Conservation (phyloP, 2,113 vertebrate species). For the Passer montanus region DNA sequence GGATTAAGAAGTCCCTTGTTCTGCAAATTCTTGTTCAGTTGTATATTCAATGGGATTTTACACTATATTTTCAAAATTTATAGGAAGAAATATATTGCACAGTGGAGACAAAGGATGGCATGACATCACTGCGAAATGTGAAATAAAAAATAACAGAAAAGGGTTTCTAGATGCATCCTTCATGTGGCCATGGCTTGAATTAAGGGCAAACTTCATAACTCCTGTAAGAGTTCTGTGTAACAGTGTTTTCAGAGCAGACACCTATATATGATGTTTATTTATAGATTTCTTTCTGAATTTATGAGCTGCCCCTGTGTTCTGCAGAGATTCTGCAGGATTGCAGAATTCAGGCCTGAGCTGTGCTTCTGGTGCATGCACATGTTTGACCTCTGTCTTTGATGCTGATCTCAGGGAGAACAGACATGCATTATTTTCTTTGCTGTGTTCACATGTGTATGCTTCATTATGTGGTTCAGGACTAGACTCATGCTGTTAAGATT, state of each 20-base stretch:
- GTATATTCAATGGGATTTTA: not conserved
- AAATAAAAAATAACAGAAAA: not conserved
- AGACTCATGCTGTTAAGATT: not conserved
- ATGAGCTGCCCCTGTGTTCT: not conserved
- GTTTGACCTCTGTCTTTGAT: not conserved
- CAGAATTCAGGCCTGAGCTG: not conserved
- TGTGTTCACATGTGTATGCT: not conserved
- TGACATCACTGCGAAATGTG: not conserved
- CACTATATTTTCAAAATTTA: not conserved
- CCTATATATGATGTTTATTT: not conserved
- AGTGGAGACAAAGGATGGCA: not conserved
- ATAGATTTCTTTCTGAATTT: not conserved
- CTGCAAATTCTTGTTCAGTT: not conserved
- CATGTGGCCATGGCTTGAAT: not conserved
- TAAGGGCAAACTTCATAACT: not conserved
- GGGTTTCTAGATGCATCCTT: not conserved
- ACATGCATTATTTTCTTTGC: not conserved
- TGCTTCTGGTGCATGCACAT: not conserved
- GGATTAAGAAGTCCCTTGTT: not conserved
- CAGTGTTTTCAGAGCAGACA: not conserved
- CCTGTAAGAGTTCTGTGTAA: not conserved
- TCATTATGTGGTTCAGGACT: not conserved
- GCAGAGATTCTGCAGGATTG: not conserved
- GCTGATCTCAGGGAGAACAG: not conserved
- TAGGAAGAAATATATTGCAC: not conserved